Evolutionary conservation across 2,888 invertebrate genomes (phyloP).

Genomic region (Plagiodera versicolora): DNA sequence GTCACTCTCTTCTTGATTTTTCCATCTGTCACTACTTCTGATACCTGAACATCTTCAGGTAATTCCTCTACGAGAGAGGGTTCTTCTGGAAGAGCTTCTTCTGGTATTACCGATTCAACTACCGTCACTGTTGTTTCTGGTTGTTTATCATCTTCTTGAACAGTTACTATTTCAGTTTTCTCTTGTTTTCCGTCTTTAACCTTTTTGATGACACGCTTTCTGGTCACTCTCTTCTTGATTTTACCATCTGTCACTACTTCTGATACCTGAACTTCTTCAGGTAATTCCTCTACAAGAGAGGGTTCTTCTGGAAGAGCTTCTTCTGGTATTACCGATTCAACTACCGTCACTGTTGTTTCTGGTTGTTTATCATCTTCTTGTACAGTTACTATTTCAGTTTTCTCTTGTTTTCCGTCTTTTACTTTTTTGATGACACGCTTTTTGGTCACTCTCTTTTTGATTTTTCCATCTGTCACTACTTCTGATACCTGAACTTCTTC

Average conservation of each 20-base stretch:
- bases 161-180: slow-evolving; percentile 48
- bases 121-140: slow-evolving; percentile 44
- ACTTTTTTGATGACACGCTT: slow-evolving; percentile 52
- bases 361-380: slow-evolving; percentile 36
- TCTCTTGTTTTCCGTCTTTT: slow-evolving; percentile 45
- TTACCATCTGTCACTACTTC: slow-evolving; percentile 44
- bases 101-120: slow-evolving; percentile 43
- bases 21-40: slow-evolving; percentile 42
- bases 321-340: slow-evolving; percentile 43
- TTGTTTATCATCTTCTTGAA: slow-evolving; percentile 36
- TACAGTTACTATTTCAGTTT: slow-evolving; percentile 42
- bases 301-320: slow-evolving; percentile 21
- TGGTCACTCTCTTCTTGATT: slow-evolving; percentile 38
- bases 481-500: slow-evolving; percentile 39
- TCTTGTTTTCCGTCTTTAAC: slow-evolving; percentile 46
- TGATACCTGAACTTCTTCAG: slow-evolving; percentile 49
- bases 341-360: slow-evolving; percentile 44
- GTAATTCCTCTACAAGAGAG: slow-evolving; percentile 28
- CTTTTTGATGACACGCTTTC: slow-evolving; percentile 29
- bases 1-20: slow-evolving; percentile 49
- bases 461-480: slow-evolving; percentile 32
- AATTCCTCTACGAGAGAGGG: slow-evolving; percentile 22
- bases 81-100: slow-evolving; percentile 36
- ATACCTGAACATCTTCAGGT: slow-evolving; percentile 35
- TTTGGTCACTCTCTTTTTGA: slow-evolving; percentile 44